These are phyloP conservation scores for Glareola pratincola DNA, from an alignment of 2,113 vertebrate genomes.

Conservation along the genomic window DNA sequence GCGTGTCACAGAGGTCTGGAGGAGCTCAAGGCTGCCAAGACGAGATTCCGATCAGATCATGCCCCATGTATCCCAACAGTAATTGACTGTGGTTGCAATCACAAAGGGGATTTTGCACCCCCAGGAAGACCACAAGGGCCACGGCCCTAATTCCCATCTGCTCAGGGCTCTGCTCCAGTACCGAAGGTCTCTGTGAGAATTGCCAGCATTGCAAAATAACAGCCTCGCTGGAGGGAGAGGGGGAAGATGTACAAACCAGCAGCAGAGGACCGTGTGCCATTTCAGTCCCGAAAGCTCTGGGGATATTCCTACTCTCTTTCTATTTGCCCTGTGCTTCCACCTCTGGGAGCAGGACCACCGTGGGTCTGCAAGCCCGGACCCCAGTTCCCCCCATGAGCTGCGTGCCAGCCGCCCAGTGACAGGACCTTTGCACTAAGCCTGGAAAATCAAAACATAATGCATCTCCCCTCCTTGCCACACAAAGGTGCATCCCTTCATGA, in stretches of 20 bases:
- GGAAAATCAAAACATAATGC: neutral
- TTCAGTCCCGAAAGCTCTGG: neutral
- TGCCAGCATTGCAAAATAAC: conserved; percentile 61
- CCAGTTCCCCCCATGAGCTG: neutral
- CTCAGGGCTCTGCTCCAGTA: conserved; percentile 43
- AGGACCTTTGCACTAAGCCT: neutral
- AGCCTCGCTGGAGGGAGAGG: neutral
- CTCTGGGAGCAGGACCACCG: accelerated
- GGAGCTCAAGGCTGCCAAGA: neutral
- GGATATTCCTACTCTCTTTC: neutral
- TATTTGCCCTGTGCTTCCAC: neutral
- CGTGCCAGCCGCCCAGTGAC: neutral
- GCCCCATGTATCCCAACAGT: neutral
- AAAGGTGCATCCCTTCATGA: neutral
- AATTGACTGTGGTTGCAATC: neutral
- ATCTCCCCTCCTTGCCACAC: accelerated
- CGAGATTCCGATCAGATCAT: neutral
- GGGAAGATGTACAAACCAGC: neutral
- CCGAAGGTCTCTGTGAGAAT: neutral
- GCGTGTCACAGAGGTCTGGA: neutral
- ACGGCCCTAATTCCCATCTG: conserved; percentile 41
- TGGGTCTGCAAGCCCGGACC: neutral
- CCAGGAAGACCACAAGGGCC: conserved; percentile 12
- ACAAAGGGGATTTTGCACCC: conserved; percentile 30
- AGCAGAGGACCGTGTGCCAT: neutral